Evolutionary conservation across 2,113 vertebrate genomes (phyloP).

Genomic region (Onychostruthus taczanowskii): DNA sequence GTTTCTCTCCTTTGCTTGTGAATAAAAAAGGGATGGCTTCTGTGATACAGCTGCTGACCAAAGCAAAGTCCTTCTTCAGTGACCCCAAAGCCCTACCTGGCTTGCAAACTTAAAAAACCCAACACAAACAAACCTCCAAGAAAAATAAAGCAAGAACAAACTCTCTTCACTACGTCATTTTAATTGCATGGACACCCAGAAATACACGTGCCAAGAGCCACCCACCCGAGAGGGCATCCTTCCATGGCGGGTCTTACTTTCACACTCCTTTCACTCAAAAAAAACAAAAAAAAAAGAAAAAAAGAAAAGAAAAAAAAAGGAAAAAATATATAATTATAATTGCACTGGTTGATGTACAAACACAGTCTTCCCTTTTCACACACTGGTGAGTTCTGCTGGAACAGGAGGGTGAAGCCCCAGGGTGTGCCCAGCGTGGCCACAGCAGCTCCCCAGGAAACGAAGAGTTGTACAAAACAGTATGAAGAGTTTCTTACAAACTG

Average conservation of each 20-base stretch:
- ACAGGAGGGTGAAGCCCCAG: conserved; percentile 2
- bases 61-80: neutral
- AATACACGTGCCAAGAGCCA: conserved; percentile 45
- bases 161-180: conserved; percentile 33
- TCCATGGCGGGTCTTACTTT: neutral
- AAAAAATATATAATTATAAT: conserved; percentile 43
- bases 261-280: neutral
- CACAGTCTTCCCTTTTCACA: conserved; percentile 60
- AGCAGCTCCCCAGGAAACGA: conserved; percentile 5
- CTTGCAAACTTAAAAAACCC: neutral
- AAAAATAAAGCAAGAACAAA: neutral
- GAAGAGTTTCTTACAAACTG: conserved; percentile 56
- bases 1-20: neutral
- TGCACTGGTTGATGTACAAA: conserved; percentile 67
- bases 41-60: neutral
- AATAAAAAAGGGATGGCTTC: neutral
- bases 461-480: conserved; percentile 57
- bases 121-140: neutral
- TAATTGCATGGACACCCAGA: conserved; percentile 74
- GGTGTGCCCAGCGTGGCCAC: neutral
- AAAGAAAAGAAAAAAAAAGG: neutral
- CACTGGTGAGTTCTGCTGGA: neutral
- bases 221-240: neutral
- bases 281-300: neutral
- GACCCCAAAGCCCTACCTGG: neutral